Base-by-base conservation (phyloP, 2,888 invertebrate genomes). In the Amorpha juglandis region DNA sequence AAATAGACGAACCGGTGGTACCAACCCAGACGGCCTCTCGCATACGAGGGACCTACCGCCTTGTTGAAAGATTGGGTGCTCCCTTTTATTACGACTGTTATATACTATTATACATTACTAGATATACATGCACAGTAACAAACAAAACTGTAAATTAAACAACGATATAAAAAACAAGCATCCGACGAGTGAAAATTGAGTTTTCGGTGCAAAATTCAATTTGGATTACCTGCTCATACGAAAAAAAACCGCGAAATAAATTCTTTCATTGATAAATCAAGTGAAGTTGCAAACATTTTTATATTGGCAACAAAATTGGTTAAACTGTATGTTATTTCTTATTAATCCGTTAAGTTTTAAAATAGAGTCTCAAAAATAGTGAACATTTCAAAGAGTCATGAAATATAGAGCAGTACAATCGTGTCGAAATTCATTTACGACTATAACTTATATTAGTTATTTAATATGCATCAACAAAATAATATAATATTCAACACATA, bases 151-250 rank as follows among this genome's bases (percentile, higher is more conserved):
- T 68, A 75, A 77, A 78, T 80, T 75, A 73, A 75, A 72, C 70
- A 73, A 72, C 71, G 75, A 47, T 58, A 71, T 75, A 73, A 77
- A 70, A 72, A 76, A 73, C 70, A 67, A 68, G 68, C 73, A 71
- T 71, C 66, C 68, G 70, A 70, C 72, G 71, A 74, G 75, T 75
- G 77, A 72, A 80, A 83, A 78, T 80, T 78, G 74, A 77, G 75
- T 79, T 77, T n/a, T 74, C 72, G 74, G 68, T 69, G 68, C 71
- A 70, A 71, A 79, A 82, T 79, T 78, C 80, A 78, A 79, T 82
- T 81, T 76, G 78, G 81, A 80, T 81, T 82, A 80, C 75, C 73
- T 76, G 74, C 72, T 75, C 72, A 75, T 74, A 77, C 67, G 66
- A 74, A 77, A 75, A 78, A 76, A 75, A 69, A 71, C 69, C 64